Evolutionary conservation across 2,113 vertebrate species (phyloP).

Genomic region (Bucco capensis): DNA sequence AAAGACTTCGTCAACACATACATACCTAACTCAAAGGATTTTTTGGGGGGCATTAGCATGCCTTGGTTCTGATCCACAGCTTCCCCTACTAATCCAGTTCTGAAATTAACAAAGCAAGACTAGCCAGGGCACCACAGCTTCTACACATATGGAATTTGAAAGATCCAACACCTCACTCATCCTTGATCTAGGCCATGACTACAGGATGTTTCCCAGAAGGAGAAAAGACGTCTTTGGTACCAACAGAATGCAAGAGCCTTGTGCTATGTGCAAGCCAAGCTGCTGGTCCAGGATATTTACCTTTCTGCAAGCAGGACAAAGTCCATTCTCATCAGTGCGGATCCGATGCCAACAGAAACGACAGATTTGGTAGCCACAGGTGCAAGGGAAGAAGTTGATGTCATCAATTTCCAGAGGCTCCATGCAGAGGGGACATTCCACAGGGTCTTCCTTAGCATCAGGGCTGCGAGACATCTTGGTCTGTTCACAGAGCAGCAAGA

Average conservation of each 20-base stretch:
- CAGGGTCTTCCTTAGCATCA: conserved; percentile 95
- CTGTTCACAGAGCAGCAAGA: conserved; percentile 77
- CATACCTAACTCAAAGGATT: neutral
- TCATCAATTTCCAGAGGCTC: conserved; percentile 98
- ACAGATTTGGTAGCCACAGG: conserved; percentile 98
- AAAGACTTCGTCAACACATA: neutral
- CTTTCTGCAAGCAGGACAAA: conserved; percentile 99
- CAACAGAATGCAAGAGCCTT: neutral
- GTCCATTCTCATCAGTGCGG: conserved; percentile 98
- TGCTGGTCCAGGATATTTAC: conserved; percentile 68
- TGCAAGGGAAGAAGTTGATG: conserved; percentile 99
- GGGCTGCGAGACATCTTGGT: conserved; percentile 97
- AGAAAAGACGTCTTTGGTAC: conserved; percentile 1
- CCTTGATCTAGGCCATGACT: neutral
- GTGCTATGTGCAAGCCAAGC: neutral
- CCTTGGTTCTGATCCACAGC: conserved; percentile 1
- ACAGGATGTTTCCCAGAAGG: neutral
- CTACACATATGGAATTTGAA: neutral
- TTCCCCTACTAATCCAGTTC: neutral
- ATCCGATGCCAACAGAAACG: conserved; percentile 99
- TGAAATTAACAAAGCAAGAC: neutral
- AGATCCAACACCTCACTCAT: neutral
- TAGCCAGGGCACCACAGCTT: neutral
- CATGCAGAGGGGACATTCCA: conserved; percentile 99
- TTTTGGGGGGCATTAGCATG: neutral